Evolutionary conservation across 2,797 vertebrate genomes (phyloP).

Genomic region (Megalops cyprinoides): DNA sequence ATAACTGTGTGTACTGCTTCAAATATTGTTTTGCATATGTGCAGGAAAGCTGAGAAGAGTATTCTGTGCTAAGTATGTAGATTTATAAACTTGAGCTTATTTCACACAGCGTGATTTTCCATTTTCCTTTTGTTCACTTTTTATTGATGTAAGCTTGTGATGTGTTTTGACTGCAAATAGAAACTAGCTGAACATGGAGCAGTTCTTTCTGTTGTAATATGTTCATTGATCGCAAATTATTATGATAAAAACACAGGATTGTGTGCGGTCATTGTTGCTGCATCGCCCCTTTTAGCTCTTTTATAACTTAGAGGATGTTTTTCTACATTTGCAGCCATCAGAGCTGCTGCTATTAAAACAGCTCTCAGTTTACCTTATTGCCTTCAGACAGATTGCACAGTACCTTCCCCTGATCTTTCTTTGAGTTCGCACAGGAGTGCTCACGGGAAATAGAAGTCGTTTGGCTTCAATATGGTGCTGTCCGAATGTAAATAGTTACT

Average conservation of each 20-base stretch:
- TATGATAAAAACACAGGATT: neutral
- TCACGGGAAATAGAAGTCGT: no score
- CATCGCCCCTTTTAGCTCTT: conserved; percentile 28
- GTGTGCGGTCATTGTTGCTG: conserved; percentile 28
- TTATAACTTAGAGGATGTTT: conserved; percentile 18
- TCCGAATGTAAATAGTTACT: no score
- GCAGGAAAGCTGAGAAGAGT: no score
- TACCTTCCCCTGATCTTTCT: no score
- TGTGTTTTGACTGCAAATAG: neutral
- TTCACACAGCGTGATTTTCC: neutral
- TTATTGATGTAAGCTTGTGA: no score
- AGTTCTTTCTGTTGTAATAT: neutral
- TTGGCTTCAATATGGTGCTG: conserved; percentile 22
- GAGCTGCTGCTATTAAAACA: conserved; percentile 39
- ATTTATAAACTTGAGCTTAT: neutral
- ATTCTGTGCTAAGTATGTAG: no score
- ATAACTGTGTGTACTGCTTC: neutral
- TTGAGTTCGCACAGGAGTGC: no score
- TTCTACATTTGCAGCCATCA: conserved; percentile 38
- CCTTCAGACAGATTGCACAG: no score
- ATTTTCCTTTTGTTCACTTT: neutral
- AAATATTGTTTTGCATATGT: no score
- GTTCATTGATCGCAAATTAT: neutral
- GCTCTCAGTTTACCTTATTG: conserved; percentile 40
- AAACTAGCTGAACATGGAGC: neutral